Base-by-base conservation (phyloP, 2,888 invertebrate genomes). In the Euplagia quadripunctaria region DNA sequence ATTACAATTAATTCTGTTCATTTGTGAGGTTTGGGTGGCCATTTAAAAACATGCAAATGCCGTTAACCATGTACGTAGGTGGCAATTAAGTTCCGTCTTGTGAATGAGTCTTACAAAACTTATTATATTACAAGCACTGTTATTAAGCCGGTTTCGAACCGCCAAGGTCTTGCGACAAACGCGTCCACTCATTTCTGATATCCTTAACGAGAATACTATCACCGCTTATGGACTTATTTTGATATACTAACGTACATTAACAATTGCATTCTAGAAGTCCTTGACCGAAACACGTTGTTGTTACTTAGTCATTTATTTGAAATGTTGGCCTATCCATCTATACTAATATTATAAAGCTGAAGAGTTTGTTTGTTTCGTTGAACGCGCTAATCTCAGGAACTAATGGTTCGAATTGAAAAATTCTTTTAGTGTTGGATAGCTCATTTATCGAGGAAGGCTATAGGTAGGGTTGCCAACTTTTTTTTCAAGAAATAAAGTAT, bases 171-270 rank as follows among this genome's bases (percentile, higher is more conserved):
- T 64, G 63, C 49, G 69, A 69, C 61, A 64, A 64, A 70, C 52
- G 49, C 31, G 70, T 70, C 49, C 64, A 64, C 64, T 64, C 64
- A 70, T 70, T 70, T 64, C 20, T 64, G 41, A 64, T 64, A 64
- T 46, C 70, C 52, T 70, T 70, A 49, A 67, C 42, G 42, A 43
- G 55, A 43, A 67, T 52, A 41, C 42, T 81, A 70, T 74, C 52
- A 55, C 73, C 43, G 82, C 79, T 61, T 61, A 61, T 61, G 73
- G 74, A 41, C 12, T 49, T 41, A 67, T 42, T 67, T 31, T 72
- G 61, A 68, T 74, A 52, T 52, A 52, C 31, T 52, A 52, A 11
- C 12, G 16, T 41, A 61, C 31, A 61, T 31, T 61, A 61, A 61
- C 61, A 61, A 61, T 64, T 64, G n/a, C 31, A 61, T 14, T 31